A percentile compares a stretch with the other conserved stretches of the same genome.
phyloP scores from a whole-genome alignment of 2,797 vertebrate species.

The Luscinia luscinia region DNA sequence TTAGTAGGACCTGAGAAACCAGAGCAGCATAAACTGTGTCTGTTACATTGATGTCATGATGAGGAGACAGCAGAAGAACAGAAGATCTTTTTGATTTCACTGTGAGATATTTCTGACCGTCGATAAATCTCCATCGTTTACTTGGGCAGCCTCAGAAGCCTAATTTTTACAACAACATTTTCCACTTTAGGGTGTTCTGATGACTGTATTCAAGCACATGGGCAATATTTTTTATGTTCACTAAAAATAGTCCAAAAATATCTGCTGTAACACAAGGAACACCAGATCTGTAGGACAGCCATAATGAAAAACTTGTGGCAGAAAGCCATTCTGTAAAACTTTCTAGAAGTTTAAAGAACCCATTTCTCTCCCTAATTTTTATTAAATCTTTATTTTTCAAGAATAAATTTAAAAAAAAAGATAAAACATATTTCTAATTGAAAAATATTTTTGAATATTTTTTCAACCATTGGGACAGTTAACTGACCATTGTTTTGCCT shows the following conservation, averaged over 20 bases:
- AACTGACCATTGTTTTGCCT: not conserved
- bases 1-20: not conserved
- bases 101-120: not conserved
- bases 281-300: not conserved
- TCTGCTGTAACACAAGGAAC: not conserved
- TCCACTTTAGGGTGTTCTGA: not conserved
- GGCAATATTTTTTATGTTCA: not conserved
- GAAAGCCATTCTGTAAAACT: not conserved
- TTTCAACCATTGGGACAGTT: not conserved
- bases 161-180: not conserved
- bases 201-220: not conserved
- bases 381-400: not conserved
- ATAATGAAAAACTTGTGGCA: not conserved
- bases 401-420: not conserved
- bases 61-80: not conserved
- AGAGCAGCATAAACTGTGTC: not conserved
- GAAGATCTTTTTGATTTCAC: not conserved
- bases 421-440: not conserved
- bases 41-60: not conserved
- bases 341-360: not conserved
- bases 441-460: not conserved
- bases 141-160: not conserved
- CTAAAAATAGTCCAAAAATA: not conserved
- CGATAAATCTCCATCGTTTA: not conserved
- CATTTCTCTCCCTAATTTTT: not conserved